Base-by-base conservation (phyloP, 2,113 vertebrate species). In the Varanus komodoensis region DNA sequence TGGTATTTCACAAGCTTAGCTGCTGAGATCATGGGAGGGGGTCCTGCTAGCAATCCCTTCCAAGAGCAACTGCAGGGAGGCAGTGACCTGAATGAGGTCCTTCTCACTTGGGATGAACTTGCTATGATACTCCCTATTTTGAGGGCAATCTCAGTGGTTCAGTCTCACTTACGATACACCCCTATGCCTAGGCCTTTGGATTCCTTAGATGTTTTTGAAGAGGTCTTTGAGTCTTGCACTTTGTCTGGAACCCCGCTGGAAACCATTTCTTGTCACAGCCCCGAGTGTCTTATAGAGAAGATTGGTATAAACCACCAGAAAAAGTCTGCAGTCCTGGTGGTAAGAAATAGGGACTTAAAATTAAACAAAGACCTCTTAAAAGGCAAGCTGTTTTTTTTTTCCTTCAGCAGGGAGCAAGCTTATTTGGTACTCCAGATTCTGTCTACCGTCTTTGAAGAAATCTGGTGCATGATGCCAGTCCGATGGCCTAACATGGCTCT, bases 381-480 rank as follows among this genome's bases (percentile, higher is more conserved):
- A 82, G 17, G 64, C 8, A 32, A 34, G 75, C 44, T 44, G 38
- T 44, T 44, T 44, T 44, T 44, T 27, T 89, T 89, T 4, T 74
- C 54, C 5, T 80, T 3, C 88, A 91, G 54, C 25, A 34, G 85
- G 17, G 38, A 61, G 23, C 74, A 93, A 86, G 71, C 29, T 77
- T 69, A 29, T 50, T 6, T 25, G 0, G n/a, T 64, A 64, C 78
- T 83, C 83, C 84, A 90, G 89, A 90, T 0, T 0, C 83, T 87
- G 52, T 21, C 21, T 89, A 17, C 77, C 87, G 75, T 25, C 83
- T 82, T 89, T 82, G 32, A 7, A 77, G 75, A 83, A 94, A 92
- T 57, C 88, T 83, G 92, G 87, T 81, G 75, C 68, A 75, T 0
- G 0, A 82, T 89, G 93, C 91, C 84, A 82, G 87, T 89, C 90